phyloP scores from a whole-genome alignment of 1,140 invertebrate species.

The Drosophila asahinai region DNA sequence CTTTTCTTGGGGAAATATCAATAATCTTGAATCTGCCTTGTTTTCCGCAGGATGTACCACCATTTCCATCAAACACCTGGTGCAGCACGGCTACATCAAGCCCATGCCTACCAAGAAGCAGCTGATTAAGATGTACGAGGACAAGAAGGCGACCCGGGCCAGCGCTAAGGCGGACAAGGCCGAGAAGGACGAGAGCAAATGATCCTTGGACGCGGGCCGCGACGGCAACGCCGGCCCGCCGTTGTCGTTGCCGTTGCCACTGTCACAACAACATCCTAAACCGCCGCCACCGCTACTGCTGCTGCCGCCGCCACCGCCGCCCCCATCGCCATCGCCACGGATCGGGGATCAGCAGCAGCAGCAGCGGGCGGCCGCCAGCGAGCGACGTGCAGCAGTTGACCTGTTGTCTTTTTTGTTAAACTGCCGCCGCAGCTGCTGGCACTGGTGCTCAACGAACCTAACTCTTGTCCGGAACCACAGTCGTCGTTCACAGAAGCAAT shows the following conservation, averaged over 20 bases:
- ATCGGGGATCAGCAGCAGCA: constrained; percentile 24
- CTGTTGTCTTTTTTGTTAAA: constrained; percentile 68
- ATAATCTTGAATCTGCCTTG: not conserved
- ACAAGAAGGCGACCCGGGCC: constrained; percentile 85
- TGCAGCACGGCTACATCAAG: constrained; percentile 88
- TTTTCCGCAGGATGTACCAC: constrained; percentile 88
- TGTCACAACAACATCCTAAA: constrained; percentile 13
- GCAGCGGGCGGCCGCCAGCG: constrained; percentile 20
- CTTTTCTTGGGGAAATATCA: not conserved
- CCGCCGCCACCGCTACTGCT: constrained; percentile 4
- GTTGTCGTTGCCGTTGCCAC: constrained; percentile 30
- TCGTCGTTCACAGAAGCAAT: constrained; percentile 32
- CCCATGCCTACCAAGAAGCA: constrained; percentile 87
- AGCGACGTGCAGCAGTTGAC: constrained; percentile 51
- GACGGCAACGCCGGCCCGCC: constrained; percentile 4
- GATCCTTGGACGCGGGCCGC: constrained; percentile 36
- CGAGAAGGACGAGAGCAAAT: constrained; percentile 68
- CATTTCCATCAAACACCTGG: constrained; percentile 88
- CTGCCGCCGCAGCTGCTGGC: constrained; percentile 36
- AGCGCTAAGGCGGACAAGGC: constrained; percentile 60
- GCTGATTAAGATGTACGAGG: constrained; percentile 87
- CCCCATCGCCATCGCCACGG: not conserved
- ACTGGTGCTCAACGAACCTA: constrained; percentile 44
- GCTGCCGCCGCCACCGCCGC: not conserved
- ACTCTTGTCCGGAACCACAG: constrained; percentile 42